phyloP scores from a whole-genome alignment of 2,113 vertebrate genomes.

The Kryptolebias marmoratus region DNA sequence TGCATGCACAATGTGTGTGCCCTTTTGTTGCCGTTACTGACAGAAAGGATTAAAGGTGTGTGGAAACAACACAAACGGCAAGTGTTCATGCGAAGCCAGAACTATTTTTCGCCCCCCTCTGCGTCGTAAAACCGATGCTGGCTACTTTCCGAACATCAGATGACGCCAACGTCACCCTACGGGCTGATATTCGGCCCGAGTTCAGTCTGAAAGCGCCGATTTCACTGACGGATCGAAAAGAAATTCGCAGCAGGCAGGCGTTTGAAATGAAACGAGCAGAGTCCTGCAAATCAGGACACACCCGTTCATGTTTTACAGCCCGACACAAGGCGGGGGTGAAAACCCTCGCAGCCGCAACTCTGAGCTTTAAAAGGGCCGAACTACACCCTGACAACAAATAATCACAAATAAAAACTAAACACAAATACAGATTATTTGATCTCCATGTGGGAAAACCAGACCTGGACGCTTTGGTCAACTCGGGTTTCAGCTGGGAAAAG shows the following conservation, averaged over 20 bases:
- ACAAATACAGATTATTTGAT: neutral
- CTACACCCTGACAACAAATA: neutral
- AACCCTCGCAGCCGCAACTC: neutral
- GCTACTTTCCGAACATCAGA: slow-evolving; percentile 13
- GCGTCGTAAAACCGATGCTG: neutral
- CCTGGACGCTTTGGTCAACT: neutral
- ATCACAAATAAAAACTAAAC: neutral
- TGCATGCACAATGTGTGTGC: neutral
- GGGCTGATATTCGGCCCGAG: slow-evolving; percentile 31
- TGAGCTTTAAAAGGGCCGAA: neutral
- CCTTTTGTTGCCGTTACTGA: neutral
- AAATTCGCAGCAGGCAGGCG: neutral
- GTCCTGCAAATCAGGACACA: slow-evolving; percentile 5
- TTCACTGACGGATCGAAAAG: neutral
- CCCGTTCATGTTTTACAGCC: slow-evolving; percentile 2
- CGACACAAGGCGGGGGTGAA: neutral
- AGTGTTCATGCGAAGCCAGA: slow-evolving; percentile 1
- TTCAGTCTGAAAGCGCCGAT: slow-evolving; percentile 16
- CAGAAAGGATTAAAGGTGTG: neutral
- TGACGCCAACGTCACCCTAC: slow-evolving; percentile 2
- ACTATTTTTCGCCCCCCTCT: neutral
- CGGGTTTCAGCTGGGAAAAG: no score
- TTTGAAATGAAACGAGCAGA: slow-evolving; percentile 11
- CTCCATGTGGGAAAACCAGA: neutral
- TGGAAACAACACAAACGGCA: neutral